phyloP scores from a whole-genome alignment of 1,140 invertebrate genomes.

The Philotrypesis tridentata region DNA sequence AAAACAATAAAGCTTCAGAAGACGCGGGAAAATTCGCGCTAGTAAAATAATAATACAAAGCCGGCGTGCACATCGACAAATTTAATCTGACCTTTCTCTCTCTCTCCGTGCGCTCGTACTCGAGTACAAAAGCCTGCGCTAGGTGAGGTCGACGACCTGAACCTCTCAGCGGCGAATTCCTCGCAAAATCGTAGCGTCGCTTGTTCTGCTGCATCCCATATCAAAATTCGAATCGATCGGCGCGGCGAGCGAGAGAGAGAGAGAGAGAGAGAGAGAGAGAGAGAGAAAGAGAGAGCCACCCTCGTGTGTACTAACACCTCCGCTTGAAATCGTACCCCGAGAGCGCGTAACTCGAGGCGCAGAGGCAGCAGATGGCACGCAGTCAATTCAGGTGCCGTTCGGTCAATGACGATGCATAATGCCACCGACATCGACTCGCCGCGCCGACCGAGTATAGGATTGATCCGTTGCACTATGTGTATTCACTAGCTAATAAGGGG shows the following conservation, averaged over 20 bases:
- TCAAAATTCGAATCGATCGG: not conserved
- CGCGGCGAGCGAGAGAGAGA: not conserved
- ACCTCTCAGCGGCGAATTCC: no score
- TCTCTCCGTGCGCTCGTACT: no score
- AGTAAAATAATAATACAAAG: no score
- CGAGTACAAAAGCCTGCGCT: no score
- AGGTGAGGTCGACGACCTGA: not conserved
- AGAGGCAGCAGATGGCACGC: slow-evolving; percentile 3
- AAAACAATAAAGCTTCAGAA: no score
- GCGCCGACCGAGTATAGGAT: not conserved
- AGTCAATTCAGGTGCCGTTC: slow-evolving; percentile 16
- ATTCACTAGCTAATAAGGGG: not conserved
- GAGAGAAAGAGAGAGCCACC: not conserved
- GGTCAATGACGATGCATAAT: slow-evolving; percentile 18
- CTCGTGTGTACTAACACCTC: not conserved
- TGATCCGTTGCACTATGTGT: not conserved
- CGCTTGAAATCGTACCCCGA: not conserved
- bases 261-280: not conserved
- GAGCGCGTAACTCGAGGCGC: not conserved
- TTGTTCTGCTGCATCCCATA: not conserved
- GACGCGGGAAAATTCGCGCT: no score
- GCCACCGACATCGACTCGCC: not conserved
- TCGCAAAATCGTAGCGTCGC: not conserved
- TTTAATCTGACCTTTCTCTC: no score
- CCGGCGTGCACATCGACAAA: no score